Conservation (phyloP, 2,797 vertebrate genomes). For the Sphenopsis melanotis region DNA sequence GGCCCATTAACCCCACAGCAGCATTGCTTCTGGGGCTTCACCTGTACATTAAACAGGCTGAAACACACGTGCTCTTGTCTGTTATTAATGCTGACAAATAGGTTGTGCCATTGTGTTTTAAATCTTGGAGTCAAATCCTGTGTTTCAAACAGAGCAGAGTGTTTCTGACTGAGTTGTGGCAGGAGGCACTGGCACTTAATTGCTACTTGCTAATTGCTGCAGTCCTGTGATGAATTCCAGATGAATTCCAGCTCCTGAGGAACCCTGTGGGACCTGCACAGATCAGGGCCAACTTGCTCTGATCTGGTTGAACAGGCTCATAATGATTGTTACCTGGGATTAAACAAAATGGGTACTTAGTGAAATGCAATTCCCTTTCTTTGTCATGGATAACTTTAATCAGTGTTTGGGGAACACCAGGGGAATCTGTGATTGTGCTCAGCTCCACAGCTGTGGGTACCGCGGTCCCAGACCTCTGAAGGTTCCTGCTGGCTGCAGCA, state of each 20-base stretch:
- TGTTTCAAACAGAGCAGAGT: not conserved
- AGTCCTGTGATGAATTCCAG: not conserved
- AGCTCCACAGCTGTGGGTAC: not conserved
- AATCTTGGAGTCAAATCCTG: not conserved
- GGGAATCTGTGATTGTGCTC: not conserved
- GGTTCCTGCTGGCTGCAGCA: not conserved
- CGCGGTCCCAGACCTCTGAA: fast-evolving
- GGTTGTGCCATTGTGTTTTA: not conserved
- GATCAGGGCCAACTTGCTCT: constrained; percentile 4
- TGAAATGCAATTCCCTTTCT: constrained; percentile 14
- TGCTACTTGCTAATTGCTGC: not conserved
- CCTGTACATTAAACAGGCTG: not conserved
- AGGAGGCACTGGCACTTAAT: not conserved
- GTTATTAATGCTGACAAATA: not conserved
- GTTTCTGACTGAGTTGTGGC: not conserved
- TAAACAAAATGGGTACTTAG: constrained; percentile 15
- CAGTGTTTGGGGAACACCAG: not conserved
- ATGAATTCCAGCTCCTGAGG: not conserved
- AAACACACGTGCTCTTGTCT: not conserved
- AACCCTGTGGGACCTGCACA: not conserved
- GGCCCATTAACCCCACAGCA: not conserved
- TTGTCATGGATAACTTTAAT: constrained; percentile 3
- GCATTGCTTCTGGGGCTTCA: not conserved
- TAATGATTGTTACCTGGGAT: not conserved
- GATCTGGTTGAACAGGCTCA: not conserved